Conservation (phyloP, 2,888 invertebrate genomes). For the Lasioglossum marginatum region DNA sequence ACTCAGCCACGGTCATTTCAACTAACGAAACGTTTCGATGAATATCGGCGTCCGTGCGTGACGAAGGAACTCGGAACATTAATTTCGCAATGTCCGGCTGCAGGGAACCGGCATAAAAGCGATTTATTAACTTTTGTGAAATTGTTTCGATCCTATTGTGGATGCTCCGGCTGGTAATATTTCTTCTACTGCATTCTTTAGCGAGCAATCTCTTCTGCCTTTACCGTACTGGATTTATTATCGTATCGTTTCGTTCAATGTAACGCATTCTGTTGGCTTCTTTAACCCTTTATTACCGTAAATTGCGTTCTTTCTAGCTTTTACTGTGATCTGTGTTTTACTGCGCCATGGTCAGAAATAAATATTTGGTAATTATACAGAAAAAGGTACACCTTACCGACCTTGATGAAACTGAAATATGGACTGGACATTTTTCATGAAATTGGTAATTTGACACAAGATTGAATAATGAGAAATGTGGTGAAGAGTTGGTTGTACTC, state of each 20-base stretch:
- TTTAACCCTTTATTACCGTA: not conserved
- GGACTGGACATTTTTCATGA: not conserved
- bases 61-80: constrained; percentile 5
- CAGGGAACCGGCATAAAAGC: not conserved
- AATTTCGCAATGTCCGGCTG: not conserved
- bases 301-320: not conserved
- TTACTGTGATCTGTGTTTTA: not conserved
- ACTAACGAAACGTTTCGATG: not conserved
- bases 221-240: not conserved
- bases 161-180: not conserved
- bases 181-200: not conserved
- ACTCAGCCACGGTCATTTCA: no score
- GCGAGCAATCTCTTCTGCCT: not conserved
- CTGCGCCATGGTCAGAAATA: not conserved
- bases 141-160: not conserved
- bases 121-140: not conserved
- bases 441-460: not conserved
- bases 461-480: not conserved
- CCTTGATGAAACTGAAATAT: no score
- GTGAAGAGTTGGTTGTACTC: not conserved
- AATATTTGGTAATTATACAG: not conserved
- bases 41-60: not conserved
- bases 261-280: not conserved
- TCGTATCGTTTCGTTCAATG: not conserved
- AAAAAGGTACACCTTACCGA: no score